phyloP scores from a whole-genome alignment of 2,797 vertebrate species.

The Bovichtus variegatus region DNA sequence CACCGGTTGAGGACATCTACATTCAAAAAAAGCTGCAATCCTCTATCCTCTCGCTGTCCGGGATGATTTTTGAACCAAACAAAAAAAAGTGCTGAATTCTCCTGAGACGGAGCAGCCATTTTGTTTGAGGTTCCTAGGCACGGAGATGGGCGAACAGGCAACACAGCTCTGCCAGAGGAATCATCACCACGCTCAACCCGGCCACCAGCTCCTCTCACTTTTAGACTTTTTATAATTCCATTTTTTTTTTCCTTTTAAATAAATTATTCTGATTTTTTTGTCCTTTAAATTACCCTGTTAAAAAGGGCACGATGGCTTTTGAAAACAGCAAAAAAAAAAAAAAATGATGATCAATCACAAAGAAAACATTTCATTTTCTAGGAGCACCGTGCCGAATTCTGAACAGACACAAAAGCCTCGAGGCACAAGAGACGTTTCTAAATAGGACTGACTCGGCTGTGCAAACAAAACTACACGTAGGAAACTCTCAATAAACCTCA shows the following conservation, averaged over 20 bases:
- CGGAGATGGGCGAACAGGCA: background rate
- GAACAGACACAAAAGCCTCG: conserved; percentile 73
- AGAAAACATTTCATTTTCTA: conserved; percentile 57
- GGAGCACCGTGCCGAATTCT: conserved; percentile 67
- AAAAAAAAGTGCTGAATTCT: conserved; percentile 13
- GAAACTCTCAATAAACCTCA: conserved; percentile 79
- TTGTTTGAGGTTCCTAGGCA: conserved; percentile 33
- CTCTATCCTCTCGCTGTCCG: conserved; percentile 26
- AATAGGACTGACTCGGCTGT: conserved; percentile 76
- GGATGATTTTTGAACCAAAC: background rate
- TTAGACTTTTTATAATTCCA: conserved; percentile 43
- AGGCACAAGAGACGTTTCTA: conserved; percentile 80
- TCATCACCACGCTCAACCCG: background rate
- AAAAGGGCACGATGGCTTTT: conserved; percentile 37
- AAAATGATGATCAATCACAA: conserved; percentile 59
- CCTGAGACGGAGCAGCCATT: conserved; percentile 37
- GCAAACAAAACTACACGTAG: conserved; percentile 81
- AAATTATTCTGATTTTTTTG: conserved; percentile 59
- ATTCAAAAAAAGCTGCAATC: conserved; percentile 59
- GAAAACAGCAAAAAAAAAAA: conserved; percentile 53
- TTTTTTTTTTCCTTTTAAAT: no score
- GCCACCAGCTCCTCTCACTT: conserved; percentile 51
- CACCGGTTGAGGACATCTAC: conserved; percentile 57
- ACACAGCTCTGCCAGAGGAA: conserved; percentile 30
- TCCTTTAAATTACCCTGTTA: conserved; percentile 21